A percentile compares a stretch with the other conserved stretches of the same genome.
Conservation (phyloP, 2,797 vertebrate species). For the Dermochelys coriacea region DNA sequence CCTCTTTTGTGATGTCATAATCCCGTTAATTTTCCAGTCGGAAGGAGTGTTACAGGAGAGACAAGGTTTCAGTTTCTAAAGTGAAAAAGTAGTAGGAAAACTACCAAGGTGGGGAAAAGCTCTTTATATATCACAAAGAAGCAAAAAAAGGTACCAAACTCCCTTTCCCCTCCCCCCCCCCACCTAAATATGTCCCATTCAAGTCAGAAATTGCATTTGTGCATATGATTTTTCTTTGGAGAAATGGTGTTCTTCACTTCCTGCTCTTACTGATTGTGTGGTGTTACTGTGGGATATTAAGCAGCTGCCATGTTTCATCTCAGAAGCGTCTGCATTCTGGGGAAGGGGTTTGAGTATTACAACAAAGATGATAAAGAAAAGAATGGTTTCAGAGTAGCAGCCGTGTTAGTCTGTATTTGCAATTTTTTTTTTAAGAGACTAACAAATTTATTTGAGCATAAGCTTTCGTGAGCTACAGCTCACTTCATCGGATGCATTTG, state of each 20-base stretch:
- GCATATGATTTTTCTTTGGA: not conserved
- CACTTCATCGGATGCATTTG: too few species aligned
- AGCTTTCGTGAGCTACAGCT: too few species aligned
- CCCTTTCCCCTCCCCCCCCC: not conserved
- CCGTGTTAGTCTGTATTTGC: too few species aligned
- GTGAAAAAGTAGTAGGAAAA: not conserved
- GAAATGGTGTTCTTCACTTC: conserved; percentile 32
- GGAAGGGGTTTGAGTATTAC: not conserved
- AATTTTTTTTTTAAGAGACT: too few species aligned
- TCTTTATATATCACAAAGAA: not conserved
- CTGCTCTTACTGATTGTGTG: not conserved
- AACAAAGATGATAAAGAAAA: not conserved
- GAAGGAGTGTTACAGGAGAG: not conserved
- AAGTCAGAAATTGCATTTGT: conserved; percentile 42
- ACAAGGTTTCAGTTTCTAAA: not conserved
- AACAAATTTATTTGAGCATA: too few species aligned
- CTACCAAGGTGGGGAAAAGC: not conserved
- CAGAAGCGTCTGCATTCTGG: not conserved
- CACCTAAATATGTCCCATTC: conserved; percentile 22
- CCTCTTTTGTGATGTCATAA: not conserved
- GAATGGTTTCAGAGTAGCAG: too few species aligned
- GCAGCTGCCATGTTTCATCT: not conserved
- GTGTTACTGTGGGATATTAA: not conserved
- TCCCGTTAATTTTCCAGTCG: not conserved
- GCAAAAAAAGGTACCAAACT: not conserved